Evolutionary conservation across 1,140 invertebrate genomes (phyloP), one percentile per base, ranked within the genome.

Genomic region (Pantala flavescens): DNA sequence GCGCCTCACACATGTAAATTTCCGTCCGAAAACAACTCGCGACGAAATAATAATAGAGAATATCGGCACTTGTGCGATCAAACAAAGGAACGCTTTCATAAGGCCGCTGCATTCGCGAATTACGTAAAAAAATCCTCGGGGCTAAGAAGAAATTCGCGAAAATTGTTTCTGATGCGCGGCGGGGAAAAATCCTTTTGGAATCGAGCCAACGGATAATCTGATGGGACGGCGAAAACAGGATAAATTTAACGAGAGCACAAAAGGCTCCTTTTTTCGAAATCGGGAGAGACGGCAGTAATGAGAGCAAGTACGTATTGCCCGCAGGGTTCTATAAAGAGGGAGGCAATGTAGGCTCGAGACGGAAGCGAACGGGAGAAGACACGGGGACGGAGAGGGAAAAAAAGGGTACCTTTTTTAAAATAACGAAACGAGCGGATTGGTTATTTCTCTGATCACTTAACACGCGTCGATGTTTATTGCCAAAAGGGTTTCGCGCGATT

Each of bases 391-490:
- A 21, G n/a, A 3, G 49, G 49, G 12, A 12, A 63, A 63, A 63
- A 63, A 63, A 63, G n/a, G n/a, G 14, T 5, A 16, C 49, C 3
- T 19, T 19, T 11, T 63, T 3, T 1, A 21, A 63, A 63, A 14
- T 19, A 19, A 63, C 49, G 49, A 63, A 63, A 63, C 49, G 49
- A 63, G 49, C 49, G 49, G 49, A 63, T 63, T 63, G 49, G 49
- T 63, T 63, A 63, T 63, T 63, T 63, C 49, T 63, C 49, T 63
- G 49, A 63, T 63, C 49, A 63, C 49, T 63, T 63, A 19, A 63
- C 49, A 63, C 49, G 49, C 49, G n/a, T 21, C 49, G 49, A 21
- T 7, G 49, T 21, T 63, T 63, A 63, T 63, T 63, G 49, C 49
- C 49, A 63, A 63, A 21, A 21, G 49, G 49, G 49, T 3, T 16